phyloP scores from a whole-genome alignment of 2,113 vertebrate species.

The Callocephalon fimbriatum region DNA sequence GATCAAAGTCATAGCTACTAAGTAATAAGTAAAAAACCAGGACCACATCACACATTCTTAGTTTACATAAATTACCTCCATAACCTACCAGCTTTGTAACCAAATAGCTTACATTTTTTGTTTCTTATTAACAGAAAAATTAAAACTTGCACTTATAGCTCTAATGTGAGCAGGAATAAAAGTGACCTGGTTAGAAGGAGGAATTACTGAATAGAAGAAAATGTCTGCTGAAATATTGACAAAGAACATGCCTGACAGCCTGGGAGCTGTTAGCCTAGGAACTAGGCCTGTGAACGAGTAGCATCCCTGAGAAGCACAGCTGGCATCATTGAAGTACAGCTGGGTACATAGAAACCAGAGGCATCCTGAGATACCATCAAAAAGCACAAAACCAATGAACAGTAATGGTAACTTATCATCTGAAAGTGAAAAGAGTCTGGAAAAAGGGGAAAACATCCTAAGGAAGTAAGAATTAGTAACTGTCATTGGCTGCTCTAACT shows the following conservation, averaged over 20 bases:
- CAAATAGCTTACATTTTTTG: neutral
- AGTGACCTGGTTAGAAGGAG: neutral
- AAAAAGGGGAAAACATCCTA: neutral
- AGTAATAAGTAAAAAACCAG: neutral
- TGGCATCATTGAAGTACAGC: neutral
- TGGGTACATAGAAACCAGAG: neutral
- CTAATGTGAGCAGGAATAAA: neutral
- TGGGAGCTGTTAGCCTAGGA: neutral
- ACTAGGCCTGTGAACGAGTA: neutral
- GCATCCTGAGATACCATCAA: neutral
- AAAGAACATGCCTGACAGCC: neutral
- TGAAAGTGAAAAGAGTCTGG: neutral
- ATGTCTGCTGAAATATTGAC: neutral
- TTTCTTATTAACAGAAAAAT: neutral
- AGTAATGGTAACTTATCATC: neutral
- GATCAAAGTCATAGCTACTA: neutral
- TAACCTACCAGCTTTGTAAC: neutral
- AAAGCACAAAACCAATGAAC: neutral
- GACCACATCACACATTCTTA: neutral
- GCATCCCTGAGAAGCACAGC: neutral
- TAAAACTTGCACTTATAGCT: neutral
- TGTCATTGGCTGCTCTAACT: neutral
- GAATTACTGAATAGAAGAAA: neutral
- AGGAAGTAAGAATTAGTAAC: neutral
- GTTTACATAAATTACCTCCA: neutral